phyloP scores from a whole-genome alignment of 2,797 vertebrate species.

The Craterocephalus amniculus region DNA sequence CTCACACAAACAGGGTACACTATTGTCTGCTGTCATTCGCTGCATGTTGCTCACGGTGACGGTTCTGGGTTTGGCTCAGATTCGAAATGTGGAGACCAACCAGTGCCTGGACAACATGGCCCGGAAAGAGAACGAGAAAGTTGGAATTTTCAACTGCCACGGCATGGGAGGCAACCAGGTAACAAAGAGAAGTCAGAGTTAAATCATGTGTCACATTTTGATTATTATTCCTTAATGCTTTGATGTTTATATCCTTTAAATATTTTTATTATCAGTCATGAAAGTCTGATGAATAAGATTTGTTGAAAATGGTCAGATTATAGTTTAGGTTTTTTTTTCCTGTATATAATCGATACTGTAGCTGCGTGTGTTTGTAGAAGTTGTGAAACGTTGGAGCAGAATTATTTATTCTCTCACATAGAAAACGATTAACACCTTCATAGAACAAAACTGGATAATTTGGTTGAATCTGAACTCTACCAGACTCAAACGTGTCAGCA shows the following conservation, averaged over 20 bases:
- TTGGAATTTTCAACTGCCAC: slow-evolving; percentile 99
- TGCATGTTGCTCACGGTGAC: slow-evolving; percentile 1
- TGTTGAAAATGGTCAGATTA: not conserved
- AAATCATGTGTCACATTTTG: not conserved
- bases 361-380: not conserved
- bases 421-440: too few species aligned
- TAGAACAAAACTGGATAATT: too few species aligned
- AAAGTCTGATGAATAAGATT: not conserved
- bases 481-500: too few species aligned
- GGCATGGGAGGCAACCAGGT: slow-evolving; percentile 99
- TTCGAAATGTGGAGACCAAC: slow-evolving; percentile 99
- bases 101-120: slow-evolving; percentile 99
- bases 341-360: too few species aligned
- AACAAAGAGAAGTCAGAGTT: slow-evolving; percentile 4
- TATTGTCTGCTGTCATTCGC: not conserved
- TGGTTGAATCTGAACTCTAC: too few species aligned
- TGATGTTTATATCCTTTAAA: not conserved
- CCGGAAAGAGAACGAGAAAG: slow-evolving; percentile 99
- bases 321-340: too few species aligned
- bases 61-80: slow-evolving; percentile 78
- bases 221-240: not conserved
- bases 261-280: not conserved
- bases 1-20: slow-evolving; percentile 5
- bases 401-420: too few species aligned
- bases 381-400: too few species aligned